Conservation (phyloP, 2,797 vertebrate species). For the Cottoperca gobio region DNA sequence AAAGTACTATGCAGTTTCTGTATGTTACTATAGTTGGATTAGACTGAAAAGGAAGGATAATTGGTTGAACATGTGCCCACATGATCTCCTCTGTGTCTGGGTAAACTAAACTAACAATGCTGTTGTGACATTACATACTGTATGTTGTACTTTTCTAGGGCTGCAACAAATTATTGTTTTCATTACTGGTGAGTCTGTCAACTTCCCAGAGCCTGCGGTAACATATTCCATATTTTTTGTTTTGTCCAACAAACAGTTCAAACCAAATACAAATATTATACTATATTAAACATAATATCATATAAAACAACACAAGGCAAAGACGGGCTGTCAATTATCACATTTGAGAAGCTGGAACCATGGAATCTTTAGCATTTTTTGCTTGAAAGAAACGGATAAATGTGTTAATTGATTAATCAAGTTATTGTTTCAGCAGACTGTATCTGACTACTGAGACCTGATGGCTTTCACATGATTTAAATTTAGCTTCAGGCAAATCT, state of each 20-base stretch:
- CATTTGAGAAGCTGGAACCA: neutral
- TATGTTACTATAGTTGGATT: too few species aligned
- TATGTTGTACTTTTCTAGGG: neutral
- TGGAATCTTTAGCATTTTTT: too few species aligned
- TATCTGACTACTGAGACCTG: neutral
- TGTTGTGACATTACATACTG: neutral
- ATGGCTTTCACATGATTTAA: conserved; percentile 55
- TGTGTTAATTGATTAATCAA: neutral
- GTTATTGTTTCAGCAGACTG: neutral
- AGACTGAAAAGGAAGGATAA: neutral
- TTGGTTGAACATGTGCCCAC: neutral
- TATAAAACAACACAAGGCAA: neutral
- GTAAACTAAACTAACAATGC: neutral
- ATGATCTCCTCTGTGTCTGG: neutral
- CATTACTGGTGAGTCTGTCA: neutral
- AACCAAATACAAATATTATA: too few species aligned
- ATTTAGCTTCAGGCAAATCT: neutral
- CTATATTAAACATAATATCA: neutral
- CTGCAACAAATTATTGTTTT: neutral
- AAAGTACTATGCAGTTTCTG: too few species aligned
- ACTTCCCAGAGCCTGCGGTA: neutral
- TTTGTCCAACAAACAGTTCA: neutral
- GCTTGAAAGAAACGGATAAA: too few species aligned
- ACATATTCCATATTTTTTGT: neutral
- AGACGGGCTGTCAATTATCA: neutral